phyloP scores from a whole-genome alignment of 2,797 vertebrate species.

The Nannoperca obscura region DNA sequence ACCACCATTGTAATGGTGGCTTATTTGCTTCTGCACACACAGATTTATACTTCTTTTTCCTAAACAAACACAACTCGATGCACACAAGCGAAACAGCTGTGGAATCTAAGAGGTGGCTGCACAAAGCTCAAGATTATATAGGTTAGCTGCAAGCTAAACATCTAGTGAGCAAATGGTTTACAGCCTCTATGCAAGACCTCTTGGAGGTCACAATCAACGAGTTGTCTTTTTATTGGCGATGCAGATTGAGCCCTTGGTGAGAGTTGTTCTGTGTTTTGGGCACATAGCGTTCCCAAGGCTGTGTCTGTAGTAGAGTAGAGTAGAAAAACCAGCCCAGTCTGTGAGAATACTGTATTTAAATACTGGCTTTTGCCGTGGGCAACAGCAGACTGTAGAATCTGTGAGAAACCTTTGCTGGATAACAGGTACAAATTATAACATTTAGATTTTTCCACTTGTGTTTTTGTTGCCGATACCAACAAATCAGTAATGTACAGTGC shows the following conservation, averaged over 20 bases:
- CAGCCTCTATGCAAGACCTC: background rate
- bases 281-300: too few relatives aligned
- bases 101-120: background rate
- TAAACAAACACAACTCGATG: background rate
- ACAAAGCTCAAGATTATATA: background rate
- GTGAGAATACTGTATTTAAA: background rate
- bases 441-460: background rate
- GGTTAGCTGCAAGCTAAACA: background rate
- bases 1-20: background rate
- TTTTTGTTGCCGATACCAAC: background rate
- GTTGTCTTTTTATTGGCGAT: background rate
- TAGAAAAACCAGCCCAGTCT: background rate
- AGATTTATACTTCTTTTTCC: background rate
- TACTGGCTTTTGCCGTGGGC: background rate
- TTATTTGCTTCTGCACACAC: background rate
- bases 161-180: background rate
- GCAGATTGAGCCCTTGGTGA: background rate
- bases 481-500: background rate
- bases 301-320: background rate
- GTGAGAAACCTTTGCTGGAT: background rate
- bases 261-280: too few relatives aligned
- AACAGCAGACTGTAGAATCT: background rate
- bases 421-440: background rate
- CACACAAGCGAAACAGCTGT: background rate
- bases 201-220: conserved; percentile 4